Evolutionary conservation across 2,888 invertebrate species (phyloP).

Genomic region (Troides helena): DNA sequence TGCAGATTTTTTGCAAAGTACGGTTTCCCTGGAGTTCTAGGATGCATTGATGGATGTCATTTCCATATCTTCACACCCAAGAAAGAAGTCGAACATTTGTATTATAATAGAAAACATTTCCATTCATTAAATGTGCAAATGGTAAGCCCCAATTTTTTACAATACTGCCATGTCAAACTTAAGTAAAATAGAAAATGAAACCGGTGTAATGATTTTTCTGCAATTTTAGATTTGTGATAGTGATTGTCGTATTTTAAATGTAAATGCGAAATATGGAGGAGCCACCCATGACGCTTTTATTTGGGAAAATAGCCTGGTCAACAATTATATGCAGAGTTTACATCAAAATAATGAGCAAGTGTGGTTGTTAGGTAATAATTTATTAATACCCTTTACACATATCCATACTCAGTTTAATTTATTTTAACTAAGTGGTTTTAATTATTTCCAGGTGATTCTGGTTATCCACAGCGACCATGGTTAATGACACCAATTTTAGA

Average conservation of each 20-base stretch:
- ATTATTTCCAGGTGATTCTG: no score
- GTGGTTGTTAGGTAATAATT: slow-evolving; percentile 36
- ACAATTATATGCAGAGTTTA: slow-evolving; percentile 31
- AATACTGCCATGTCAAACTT: no score
- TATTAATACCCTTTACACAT: not conserved
- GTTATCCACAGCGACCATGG: no score
- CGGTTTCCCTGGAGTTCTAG: not conserved
- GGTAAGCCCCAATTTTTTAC: no score
- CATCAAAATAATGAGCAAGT: slow-evolving; percentile 30
- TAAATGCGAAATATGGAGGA: slow-evolving; percentile 41
- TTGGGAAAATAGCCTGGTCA: slow-evolving; percentile 36
- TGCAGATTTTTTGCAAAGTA: no score
- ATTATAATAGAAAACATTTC: slow-evolving; percentile 5
- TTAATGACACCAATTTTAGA: no score
- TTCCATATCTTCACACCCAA: slow-evolving; percentile 20
- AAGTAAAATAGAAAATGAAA: no score
- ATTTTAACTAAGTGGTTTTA: not conserved
- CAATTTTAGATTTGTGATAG: slow-evolving; percentile 36
- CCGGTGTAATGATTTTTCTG: no score
- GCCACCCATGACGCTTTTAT: slow-evolving; percentile 39
- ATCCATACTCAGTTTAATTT: not conserved
- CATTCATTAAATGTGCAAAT: no score
- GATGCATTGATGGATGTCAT: slow-evolving; percentile 25
- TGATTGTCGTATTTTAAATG: slow-evolving; percentile 35
- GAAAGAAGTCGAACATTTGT: slow-evolving; percentile 19